Conservation (phyloP, 2,113 vertebrate genomes). For the Campylomormyrus tamandua region DNA sequence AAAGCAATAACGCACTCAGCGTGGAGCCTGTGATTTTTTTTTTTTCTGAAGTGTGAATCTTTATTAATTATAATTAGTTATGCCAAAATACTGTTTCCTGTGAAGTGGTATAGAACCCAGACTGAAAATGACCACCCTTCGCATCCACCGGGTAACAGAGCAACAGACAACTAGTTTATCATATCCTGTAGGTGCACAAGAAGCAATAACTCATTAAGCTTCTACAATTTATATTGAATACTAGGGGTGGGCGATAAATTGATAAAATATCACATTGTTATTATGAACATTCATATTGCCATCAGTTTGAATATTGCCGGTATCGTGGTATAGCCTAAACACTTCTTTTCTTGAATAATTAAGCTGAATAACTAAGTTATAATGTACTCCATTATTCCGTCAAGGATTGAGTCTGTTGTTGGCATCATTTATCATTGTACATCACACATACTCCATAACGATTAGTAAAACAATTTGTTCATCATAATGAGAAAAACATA, state of each 20-base stretch:
- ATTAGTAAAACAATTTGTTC: neutral
- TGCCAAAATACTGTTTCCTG: slow-evolving; percentile 19
- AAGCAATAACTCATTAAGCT: neutral
- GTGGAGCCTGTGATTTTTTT: slow-evolving; percentile 16
- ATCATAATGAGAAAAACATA: neutral
- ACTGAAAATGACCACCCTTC: neutral
- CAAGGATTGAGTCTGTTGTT: neutral
- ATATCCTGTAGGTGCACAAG: neutral
- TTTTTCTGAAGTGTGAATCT: slow-evolving; percentile 1
- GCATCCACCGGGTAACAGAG: neutral
- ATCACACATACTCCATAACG: neutral
- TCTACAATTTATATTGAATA: neutral
- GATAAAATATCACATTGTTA: neutral
- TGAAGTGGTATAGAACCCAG: neutral
- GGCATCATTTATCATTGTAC: neutral
- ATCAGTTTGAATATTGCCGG: neutral
- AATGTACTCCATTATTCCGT: neutral
- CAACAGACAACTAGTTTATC: neutral
- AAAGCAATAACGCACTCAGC: slow-evolving; percentile 25
- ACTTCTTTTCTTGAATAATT: neutral
- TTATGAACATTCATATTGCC: neutral
- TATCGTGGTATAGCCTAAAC: neutral
- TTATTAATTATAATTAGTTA: slow-evolving; percentile 30
- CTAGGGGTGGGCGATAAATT: neutral
- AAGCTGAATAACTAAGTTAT: neutral